Percentiles rank a stretch among this genome's conserved stretches.
Evolutionary conservation across 1,140 invertebrate genomes (phyloP).

Genomic region (Luehdorfia chinensis): DNA sequence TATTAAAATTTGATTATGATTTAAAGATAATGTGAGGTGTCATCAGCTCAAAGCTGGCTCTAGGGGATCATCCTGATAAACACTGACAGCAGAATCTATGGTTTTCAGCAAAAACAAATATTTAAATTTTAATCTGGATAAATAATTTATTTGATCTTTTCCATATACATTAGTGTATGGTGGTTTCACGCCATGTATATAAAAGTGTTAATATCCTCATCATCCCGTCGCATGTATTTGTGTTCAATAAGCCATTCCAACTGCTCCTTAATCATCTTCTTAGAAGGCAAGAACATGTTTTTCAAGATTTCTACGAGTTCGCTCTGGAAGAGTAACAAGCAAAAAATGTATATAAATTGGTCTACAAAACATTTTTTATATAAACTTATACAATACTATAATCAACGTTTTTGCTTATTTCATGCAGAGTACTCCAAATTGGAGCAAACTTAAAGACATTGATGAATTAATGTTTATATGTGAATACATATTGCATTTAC

Average conservation of each 20-base stretch:
- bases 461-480: no score
- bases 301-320: constrained; percentile 98
- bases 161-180: constrained; percentile 38
- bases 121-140: constrained; percentile 29
- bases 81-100: no score
- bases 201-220: constrained; percentile 98
- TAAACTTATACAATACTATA: no score
- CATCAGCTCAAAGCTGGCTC: no score
- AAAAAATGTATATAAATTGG: constrained; percentile 6
- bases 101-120: no score
- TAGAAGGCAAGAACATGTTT: constrained; percentile 99
- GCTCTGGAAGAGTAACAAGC: constrained; percentile 74
- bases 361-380: no score
- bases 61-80: no score
- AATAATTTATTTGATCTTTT: constrained; percentile 64
- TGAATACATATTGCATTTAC: no score
- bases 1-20: constrained; percentile 12
- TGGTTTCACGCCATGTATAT: constrained; percentile 94
- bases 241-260: constrained; percentile 99
- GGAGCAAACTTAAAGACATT: no score
- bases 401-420: no score
- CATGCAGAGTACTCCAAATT: no score
- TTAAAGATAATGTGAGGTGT: constrained; percentile 14
- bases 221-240: constrained; percentile 97
- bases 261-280: constrained; percentile 99